Evolutionary conservation across 2,113 vertebrate genomes (phyloP).

Genomic region (Beaufortia kweichowensis): DNA sequence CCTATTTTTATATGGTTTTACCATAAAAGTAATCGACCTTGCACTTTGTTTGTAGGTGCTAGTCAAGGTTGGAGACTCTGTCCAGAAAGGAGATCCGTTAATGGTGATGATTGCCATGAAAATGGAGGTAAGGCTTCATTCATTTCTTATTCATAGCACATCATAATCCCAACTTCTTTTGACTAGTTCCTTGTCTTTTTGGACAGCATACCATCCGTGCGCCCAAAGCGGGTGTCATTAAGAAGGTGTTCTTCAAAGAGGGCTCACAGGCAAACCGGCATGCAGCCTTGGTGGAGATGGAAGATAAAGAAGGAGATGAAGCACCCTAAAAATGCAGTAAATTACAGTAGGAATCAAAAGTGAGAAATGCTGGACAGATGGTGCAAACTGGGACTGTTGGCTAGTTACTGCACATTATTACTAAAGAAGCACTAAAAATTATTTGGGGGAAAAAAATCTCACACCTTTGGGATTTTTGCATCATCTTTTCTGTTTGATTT

Average conservation of each 20-base stretch:
- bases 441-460: constrained; percentile 6
- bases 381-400: background rate
- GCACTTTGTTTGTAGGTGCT: constrained; percentile 76
- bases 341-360: background rate
- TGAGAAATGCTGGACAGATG: background rate
- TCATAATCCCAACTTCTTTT: background rate
- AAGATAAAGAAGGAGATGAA: constrained; percentile 60
- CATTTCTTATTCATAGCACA: background rate
- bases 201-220: constrained; percentile 89
- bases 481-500: no score
- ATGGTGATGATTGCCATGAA: constrained; percentile 99
- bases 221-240: constrained; percentile 85
- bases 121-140: constrained; percentile 86
- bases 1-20: no score
- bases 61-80: constrained; percentile 88
- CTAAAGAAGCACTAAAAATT: background rate
- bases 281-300: constrained; percentile 79
- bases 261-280: constrained; percentile 89
- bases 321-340: background rate
- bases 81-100: constrained; percentile 84
- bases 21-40: background rate
- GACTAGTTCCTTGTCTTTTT: background rate
- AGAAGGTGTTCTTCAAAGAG: constrained; percentile 87
- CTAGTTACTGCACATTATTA: background rate
- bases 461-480: background rate